Base-by-base conservation (phyloP, 2,888 invertebrate genomes). In the Synergus umbraculus region DNA sequence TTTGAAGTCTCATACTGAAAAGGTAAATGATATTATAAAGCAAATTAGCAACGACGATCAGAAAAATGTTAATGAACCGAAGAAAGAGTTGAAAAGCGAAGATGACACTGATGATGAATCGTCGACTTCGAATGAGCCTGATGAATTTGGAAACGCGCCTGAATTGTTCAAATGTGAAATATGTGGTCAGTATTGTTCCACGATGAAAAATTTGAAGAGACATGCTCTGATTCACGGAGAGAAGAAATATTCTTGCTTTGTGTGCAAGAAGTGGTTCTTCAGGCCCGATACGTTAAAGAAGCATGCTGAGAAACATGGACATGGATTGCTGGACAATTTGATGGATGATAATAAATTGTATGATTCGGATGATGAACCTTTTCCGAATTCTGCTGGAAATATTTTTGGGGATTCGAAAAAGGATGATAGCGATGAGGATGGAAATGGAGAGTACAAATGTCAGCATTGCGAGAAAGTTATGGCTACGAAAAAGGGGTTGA, bases 261-360 rank as follows among this genome's bases (percentile, higher is more conserved):
- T 92, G 0, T 92, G 92, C 79, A 90, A 92, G 81, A 92, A 92
- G 77, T 91, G 91, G 90, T 92, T 92, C 63, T 92, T 90, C 83
- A 86, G 92, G 80, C 91, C 91, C 0, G 92, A 92, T 64, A 92
- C 91, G 10, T 82, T 92, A 77, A 92, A 92, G 64, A 92, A 91
- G 78, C 92, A 92, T 54, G 92, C 92, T 0, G 92, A 92, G 43
- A 91, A 90, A 67, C 92, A 92, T 60, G 92, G 92, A 0, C 91
- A 92, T 60, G 92, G 92, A 0, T 82, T 92, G 41, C 80, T 92
- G 22, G 92, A 92, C 54, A 92, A 92, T 86, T 82, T 92, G 76
- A 85, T 85, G 0, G 92, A 92, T 10, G 88, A 91, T 66, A 91
- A 92, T 77, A 91, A 91, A 79, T 79, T 92, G n/a, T 92, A 88